phyloP scores from a whole-genome alignment of 2,888 invertebrate genomes.

The Chymomyza amoena region DNA sequence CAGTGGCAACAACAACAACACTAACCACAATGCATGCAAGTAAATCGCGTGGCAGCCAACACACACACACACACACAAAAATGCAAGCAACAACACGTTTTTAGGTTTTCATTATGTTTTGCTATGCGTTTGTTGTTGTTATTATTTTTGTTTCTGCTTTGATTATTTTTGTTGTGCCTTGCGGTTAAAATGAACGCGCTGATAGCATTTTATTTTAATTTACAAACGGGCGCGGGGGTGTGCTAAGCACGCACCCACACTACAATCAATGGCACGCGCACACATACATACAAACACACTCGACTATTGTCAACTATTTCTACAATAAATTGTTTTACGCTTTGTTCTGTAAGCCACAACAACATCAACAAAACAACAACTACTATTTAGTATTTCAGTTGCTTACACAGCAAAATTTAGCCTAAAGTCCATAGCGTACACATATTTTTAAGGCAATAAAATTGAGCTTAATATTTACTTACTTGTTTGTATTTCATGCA shows the following conservation, averaged over 20 bases:
- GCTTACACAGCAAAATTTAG: conserved; percentile 26
- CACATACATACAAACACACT: conserved; percentile 13
- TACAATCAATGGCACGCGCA: conserved; percentile 8
- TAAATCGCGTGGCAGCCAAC: conserved; percentile 30
- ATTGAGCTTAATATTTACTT: conserved; percentile 25
- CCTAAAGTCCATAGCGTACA: not conserved
- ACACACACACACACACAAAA: conserved; percentile 25
- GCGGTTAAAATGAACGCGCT: conserved; percentile 41
- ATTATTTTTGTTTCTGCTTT: conserved; percentile 11
- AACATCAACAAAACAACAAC: conserved; percentile 24
- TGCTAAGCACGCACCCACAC: not conserved
- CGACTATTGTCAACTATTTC: conserved; percentile 7
- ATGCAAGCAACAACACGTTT: conserved; percentile 57
- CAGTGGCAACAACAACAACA: conserved; percentile 16
- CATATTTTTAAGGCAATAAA: not conserved
- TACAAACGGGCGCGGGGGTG: conserved; percentile 35
- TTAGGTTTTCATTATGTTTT: conserved; percentile 35
- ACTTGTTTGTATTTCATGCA: conserved; percentile 21
- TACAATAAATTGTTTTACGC: conserved; percentile 42
- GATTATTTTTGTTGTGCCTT: not conserved
- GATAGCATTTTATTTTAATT: conserved; percentile 32
- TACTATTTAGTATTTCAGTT: not conserved
- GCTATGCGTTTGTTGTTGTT: conserved; percentile 24
- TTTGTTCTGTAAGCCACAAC: conserved; percentile 53
- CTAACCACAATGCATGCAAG: conserved; percentile 32